Base-by-base conservation (phyloP, 2,888 invertebrate genomes). In the Orthosia gracilis region DNA sequence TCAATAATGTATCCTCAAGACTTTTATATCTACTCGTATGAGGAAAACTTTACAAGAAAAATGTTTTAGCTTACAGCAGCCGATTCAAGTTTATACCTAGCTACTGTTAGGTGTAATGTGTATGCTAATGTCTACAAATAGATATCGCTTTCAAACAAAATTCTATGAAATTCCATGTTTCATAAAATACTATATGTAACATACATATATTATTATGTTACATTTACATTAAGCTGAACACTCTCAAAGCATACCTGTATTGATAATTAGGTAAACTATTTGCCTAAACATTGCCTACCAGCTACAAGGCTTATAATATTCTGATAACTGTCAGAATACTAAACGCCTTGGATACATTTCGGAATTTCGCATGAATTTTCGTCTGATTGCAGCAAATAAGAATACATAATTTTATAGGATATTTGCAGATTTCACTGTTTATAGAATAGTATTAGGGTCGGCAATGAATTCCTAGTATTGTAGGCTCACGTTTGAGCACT, bases 221-320 rank as follows among this genome's bases (percentile, higher is more conserved):
- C 40, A 40, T 40, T 18, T 18, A n/a, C 12, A 31, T 17, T 40
- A 57, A 26, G 21, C 40, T 40, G 11, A 21, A 61, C 21, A 21
- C 21, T 12, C 7, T 65, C 75, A 84, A 85, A 84, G 80, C 84
- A 85, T 80, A 79, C 76, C 62, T 59, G 65, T 65, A 72, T 69
- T 31, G 17, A 58, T 76, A 77, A 76, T 80, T 76, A 70, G n/a
- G 13, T 57, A 58, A 83, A 86, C 67, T 83, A 83, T 86, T 80
- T 69, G 50, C 18, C 26, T 47, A 57, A 54, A 58, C 59, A 58
- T 62, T 62, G 49, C 26, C 15, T 55, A 17, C 9, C 31, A 26
- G 21, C 15, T 5, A 67, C 21, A 15, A 4, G 4, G 31, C 5
- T 58, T 26, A 40, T 31, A 63, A 55, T 58, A 59, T 59, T 62